These are phyloP conservation scores for Leptopilina clavipes DNA, from an alignment of 1,140 invertebrate genomes.

Conservation along the genomic window DNA sequence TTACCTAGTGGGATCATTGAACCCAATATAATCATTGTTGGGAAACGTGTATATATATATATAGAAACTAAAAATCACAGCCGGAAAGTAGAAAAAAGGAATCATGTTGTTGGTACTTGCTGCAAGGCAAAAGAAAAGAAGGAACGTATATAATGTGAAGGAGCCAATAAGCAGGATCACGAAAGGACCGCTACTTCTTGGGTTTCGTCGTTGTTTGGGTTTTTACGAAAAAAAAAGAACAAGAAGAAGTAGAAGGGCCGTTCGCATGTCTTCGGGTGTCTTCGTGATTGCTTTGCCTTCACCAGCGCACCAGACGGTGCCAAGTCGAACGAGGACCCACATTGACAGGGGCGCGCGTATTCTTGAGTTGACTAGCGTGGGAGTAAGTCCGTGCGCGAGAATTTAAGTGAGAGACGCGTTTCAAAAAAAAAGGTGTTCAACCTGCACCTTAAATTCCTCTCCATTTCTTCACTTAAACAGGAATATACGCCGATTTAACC, in stretches of 20 bases:
- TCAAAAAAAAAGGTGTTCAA: conserved; percentile 49
- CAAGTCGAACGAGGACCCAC: conserved; percentile 44
- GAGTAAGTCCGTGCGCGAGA: conserved; percentile 64
- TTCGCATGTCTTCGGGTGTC: conserved; percentile 56
- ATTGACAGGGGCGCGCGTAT: conserved; percentile 65
- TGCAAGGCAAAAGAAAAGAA: too few relatives aligned
- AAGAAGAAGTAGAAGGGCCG: conserved; percentile 43
- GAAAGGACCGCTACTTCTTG: conserved; percentile 18
- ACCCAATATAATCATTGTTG: too few relatives aligned
- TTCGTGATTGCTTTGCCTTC: conserved; percentile 54
- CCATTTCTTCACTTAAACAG: neutral
- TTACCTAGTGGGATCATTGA: too few relatives aligned
- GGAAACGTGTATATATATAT: too few relatives aligned
- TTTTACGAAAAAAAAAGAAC: too few relatives aligned
- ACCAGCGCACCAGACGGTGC: conserved; percentile 48
- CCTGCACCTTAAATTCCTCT: conserved; percentile 45
- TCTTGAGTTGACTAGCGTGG: conserved; percentile 70
- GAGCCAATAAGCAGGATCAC: neutral
- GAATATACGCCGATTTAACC: too few relatives aligned
- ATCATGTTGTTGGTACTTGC: too few relatives aligned
- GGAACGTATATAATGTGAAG: too few relatives aligned
- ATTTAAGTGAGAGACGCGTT: conserved; percentile 51
- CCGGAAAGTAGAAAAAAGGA: too few relatives aligned
- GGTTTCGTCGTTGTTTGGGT: neutral
- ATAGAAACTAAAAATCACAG: too few relatives aligned